Base-by-base conservation (phyloP, 2,797 vertebrate species). In the Liparis tanakae region DNA sequence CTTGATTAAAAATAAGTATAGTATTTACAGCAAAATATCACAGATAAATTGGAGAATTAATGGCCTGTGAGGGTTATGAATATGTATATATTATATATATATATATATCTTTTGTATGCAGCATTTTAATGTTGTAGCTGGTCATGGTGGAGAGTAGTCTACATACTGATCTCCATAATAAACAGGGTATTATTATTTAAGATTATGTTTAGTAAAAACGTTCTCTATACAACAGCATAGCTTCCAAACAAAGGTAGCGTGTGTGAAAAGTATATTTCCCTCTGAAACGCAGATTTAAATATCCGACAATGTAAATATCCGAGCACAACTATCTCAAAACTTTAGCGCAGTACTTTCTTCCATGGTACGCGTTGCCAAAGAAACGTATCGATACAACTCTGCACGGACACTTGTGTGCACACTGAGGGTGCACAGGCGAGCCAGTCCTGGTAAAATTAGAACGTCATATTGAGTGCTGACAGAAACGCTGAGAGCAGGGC, bases 391-490 rank as follows among this genome's bases (percentile, higher is more conserved):
- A 39, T 53, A 58, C 53, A 51, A 65, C 20, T 73, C 22, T 71
- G 59, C 41, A 18, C 69, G 22, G 36, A 33, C 41, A 41, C 61
- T 41, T 41, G 39, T 6, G 57, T 53, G 64, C 41, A 18, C 33
- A 20, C 8, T 66, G 33, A 53, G 58, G 18, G 69, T 41, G 51
- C 60, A 63, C 6, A 51, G 51, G 69, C 61, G 33, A 67, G 65
- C 74, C 77, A 67, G 72, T 74, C 77, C 73, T 60, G 87, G 85
- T 94, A 95, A 95, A 94, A 95, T 95, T 94, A 95, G 94, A 94
- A 88, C 78, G 79, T 94, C 94, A 94, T 91, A 87, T 90, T 93
- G 92, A 93, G 94, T 92, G 94, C 74, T 94, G 94, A 95, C 93
- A 94, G 93, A 94, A 93, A 91, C 89, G 93, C 88, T 93, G 92